These are phyloP conservation scores for Dolomedes plantarius DNA, from an alignment of 2,888 invertebrate genomes.

Conservation along the genomic window DNA sequence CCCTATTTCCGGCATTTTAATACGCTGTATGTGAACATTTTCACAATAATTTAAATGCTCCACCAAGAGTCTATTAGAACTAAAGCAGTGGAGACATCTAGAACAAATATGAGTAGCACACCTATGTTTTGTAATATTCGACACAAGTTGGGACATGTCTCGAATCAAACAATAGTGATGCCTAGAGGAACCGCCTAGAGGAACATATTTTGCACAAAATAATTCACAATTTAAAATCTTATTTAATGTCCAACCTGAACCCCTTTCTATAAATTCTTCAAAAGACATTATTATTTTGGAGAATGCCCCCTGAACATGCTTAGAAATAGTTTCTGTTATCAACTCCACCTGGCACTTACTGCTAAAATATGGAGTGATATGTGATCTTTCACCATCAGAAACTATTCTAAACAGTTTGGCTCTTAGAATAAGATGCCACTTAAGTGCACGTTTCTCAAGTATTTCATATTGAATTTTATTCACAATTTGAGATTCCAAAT, in stretches of 20 bases:
- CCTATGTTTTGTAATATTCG: not conserved
- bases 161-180: slow-evolving; percentile 1
- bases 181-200: too few species aligned
- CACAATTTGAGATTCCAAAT: too few species aligned
- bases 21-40: not conserved
- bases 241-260: not conserved
- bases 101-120: not conserved
- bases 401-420: not conserved
- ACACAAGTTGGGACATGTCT: not conserved
- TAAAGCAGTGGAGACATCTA: slow-evolving; percentile 15
- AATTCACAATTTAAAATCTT: too few species aligned
- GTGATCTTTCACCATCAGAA: not conserved
- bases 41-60: not conserved
- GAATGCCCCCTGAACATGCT: too few species aligned
- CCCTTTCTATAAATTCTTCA: too few species aligned
- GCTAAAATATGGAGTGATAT: not conserved
- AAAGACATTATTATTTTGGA: too few species aligned
- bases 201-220: too few species aligned
- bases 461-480: too few species aligned
- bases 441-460: not conserved
- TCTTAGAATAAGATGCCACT: not conserved
- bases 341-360: too few species aligned
- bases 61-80: not conserved
- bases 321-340: too few species aligned
- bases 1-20: not conserved